Conservation (phyloP, 2,113 vertebrate species). For the Hyaena hyaena region DNA sequence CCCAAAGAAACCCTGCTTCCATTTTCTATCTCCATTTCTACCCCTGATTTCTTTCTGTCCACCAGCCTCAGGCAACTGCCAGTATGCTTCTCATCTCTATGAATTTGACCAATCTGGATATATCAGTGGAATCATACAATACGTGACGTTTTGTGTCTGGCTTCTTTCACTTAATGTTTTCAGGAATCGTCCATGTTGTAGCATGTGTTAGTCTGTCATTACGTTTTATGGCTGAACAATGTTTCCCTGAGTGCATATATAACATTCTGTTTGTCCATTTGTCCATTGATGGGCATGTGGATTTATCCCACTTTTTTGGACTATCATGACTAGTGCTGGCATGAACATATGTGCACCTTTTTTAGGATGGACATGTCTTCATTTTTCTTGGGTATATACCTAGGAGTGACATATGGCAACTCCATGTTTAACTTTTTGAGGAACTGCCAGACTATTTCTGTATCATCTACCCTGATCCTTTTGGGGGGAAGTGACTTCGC, state of each 20-base stretch:
- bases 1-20: not conserved
- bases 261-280: not conserved
- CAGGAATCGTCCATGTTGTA: not conserved
- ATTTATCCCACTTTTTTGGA: not conserved
- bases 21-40: not conserved
- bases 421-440: not conserved
- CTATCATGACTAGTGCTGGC: not conserved
- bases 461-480: too few relatives aligned
- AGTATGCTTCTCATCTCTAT: not conserved
- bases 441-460: too few relatives aligned
- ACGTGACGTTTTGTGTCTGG: not conserved
- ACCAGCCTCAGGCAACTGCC: not conserved
- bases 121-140: not conserved
- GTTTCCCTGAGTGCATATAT: not conserved
- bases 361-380: not conserved
- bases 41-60: not conserved
- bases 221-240: not conserved
- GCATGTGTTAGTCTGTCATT: fast-evolving
- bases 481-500: not conserved
- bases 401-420: not conserved
- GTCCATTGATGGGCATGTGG: not conserved
- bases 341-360: not conserved
- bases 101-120: not conserved
- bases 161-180: not conserved
- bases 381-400: not conserved